Conservation (phyloP, 2,888 invertebrate species). For the Leptinotarsa rubiginosa region DNA sequence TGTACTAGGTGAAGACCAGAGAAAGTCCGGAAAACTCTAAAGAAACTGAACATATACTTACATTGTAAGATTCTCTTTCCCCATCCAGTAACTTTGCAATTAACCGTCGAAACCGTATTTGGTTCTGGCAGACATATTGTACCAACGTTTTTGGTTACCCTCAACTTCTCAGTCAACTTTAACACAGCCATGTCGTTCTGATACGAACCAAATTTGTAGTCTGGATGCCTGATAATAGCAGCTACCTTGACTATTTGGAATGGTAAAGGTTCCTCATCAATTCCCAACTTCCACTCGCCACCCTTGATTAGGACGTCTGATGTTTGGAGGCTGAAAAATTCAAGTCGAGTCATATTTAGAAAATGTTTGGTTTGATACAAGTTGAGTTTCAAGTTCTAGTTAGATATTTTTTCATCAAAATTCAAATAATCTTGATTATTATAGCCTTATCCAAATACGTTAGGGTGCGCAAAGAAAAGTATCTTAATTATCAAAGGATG, state of each 20-base stretch:
- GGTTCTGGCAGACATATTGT: slow-evolving; percentile 77
- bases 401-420: neutral
- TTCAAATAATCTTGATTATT: too few species aligned
- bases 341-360: neutral
- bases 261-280: slow-evolving; percentile 82
- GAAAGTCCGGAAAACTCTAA: too few species aligned
- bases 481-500: neutral
- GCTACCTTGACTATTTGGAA: slow-evolving; percentile 82
- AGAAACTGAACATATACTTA: slow-evolving; percentile 65
- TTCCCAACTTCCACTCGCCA: slow-evolving; percentile 87
- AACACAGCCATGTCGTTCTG: slow-evolving; percentile 80
- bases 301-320: slow-evolving; percentile 80
- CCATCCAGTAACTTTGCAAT: slow-evolving; percentile 86
- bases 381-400: neutral
- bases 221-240: slow-evolving; percentile 78
- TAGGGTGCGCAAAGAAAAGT: too few species aligned
- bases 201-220: slow-evolving; percentile 72
- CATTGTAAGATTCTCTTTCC: slow-evolving; percentile 83
- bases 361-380: neutral
- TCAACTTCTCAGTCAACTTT: slow-evolving; percentile 73
- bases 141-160: slow-evolving; percentile 78
- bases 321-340: slow-evolving; percentile 69
- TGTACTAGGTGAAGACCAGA: too few species aligned
- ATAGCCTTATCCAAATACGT: too few species aligned
- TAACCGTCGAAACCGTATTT: slow-evolving; percentile 71